These are phyloP conservation scores for Oeneis ivallda DNA, from an alignment of 2,888 invertebrate genomes.

Conservation along the genomic window DNA sequence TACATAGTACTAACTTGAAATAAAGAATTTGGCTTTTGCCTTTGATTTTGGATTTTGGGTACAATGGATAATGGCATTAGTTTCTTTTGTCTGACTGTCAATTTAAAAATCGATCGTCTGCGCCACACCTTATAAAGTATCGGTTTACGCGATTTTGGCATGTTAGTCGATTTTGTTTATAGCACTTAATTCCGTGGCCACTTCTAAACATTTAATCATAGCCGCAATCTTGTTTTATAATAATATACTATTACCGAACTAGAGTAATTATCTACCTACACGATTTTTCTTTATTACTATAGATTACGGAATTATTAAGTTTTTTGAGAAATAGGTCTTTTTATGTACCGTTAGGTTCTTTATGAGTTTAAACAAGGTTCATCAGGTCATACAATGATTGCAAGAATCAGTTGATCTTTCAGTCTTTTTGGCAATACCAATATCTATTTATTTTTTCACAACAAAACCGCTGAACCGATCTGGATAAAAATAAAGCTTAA, in stretches of 20 bases:
- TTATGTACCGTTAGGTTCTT: slow-evolving; percentile 27
- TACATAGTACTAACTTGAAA: too few species aligned
- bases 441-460: too few species aligned
- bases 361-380: slow-evolving; percentile 38
- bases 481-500: too few species aligned
- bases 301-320: slow-evolving; percentile 31
- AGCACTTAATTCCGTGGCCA: slow-evolving; percentile 47
- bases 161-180: slow-evolving; percentile 60
- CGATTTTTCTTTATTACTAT: slow-evolving; percentile 29
- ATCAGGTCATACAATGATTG: too few species aligned
- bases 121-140: slow-evolving; percentile 39
- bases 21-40: too few species aligned
- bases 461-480: too few species aligned
- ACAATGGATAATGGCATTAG: neutral
- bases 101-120: neutral
- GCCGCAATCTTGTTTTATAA: slow-evolving; percentile 59
- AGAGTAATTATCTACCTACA: slow-evolving; percentile 37
- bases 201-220: slow-evolving; percentile 56
- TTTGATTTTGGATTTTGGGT: too few species aligned
- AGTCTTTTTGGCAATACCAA: too few species aligned
- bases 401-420: too few species aligned
- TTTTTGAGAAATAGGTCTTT: slow-evolving; percentile 28
- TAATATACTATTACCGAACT: slow-evolving; percentile 43
- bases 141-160: slow-evolving; percentile 68
- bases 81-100: neutral